Percentiles rank a stretch among this genome's conserved stretches.
These are phyloP conservation scores for Steinernema scapterisci DNA, from an alignment of 2,888 invertebrate species.

Conservation along the genomic window DNA sequence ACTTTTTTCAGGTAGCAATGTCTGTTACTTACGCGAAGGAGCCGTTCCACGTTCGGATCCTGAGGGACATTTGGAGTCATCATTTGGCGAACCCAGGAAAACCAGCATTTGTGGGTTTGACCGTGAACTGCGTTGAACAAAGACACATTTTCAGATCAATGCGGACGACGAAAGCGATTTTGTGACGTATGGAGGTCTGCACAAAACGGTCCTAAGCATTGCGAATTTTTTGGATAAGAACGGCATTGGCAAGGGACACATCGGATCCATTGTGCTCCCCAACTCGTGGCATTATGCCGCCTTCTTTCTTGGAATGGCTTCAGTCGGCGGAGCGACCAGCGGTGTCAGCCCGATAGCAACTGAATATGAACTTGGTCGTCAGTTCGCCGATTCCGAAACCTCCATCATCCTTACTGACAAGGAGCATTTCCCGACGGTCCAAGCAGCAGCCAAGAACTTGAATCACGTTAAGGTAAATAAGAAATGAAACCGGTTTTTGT, in stretches of 20 bases:
- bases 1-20: neutral
- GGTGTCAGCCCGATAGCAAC: slow-evolving; percentile 34
- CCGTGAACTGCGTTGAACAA: neutral
- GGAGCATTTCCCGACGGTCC: neutral
- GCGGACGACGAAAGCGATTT: slow-evolving; percentile 42
- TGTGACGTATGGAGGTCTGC: slow-evolving; percentile 37
- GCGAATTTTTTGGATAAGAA: slow-evolving; percentile 43
- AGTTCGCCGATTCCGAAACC: slow-evolving; percentile 41
- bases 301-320: slow-evolving; percentile 26
- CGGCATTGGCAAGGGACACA: slow-evolving; percentile 50
- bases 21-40: slow-evolving; percentile 10
- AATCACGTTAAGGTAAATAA: slow-evolving; percentile 34
- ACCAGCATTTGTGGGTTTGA: slow-evolving; percentile 37
- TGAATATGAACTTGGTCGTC: slow-evolving; percentile 39
- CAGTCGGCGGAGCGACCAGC: slow-evolving; percentile 34
- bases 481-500: neutral
- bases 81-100: slow-evolving; percentile 42
- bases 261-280: slow-evolving; percentile 38
- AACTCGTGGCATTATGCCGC: slow-evolving; percentile 39
- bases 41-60: slow-evolving; percentile 39
- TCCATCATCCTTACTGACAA: slow-evolving; percentile 30
- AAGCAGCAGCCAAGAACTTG: neutral
- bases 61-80: slow-evolving; percentile 37
- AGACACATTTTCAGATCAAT: slow-evolving; percentile 20
- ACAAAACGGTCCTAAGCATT: slow-evolving; percentile 35